Base-by-base conservation (phyloP, 2,888 invertebrate species). In the Calameuta filiformis region DNA sequence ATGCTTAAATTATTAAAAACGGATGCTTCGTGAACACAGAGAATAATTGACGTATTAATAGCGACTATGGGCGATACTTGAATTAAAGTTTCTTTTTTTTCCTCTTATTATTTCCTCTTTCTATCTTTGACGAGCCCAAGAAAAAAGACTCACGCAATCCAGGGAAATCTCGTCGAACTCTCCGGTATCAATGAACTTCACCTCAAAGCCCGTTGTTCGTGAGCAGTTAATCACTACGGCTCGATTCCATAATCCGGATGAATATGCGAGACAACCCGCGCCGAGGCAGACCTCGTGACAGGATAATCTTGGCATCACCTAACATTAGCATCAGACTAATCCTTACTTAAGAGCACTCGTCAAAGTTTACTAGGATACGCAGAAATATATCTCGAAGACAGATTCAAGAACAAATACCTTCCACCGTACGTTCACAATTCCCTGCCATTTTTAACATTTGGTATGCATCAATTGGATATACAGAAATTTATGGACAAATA, bases 181-280 rank as follows among this genome's bases (percentile, higher is more conserved):
- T 86, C 91, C 91, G 77, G 90, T 90, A 87, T 91, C 91, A 87
- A 91, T 90, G 81, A 90, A 84, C 82, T 88, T 89, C 85, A 90
- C 85, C 77, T 86, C 83, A 84, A 87, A 86, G 76, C 84, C 83
- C 75, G 84, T 79, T 69, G 85, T 82, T 77, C 83, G 83, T 23
- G 85, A 85, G 84, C 84, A 86, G 80, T 86, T 87, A 84, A 85
- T 79, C 79, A 91, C 87, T 83, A 90, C 90, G 75, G 89, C 89
- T 83, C 91, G 88, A 79, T 83, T 87, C 91, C 91, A 91, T 73
- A 85, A 81, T 85, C 86, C 88, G 81, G 86, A 86, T 81, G 85
- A 83, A 82, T 86, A 83, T 87, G 90, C 85, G 81, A 91, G 86
- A 88, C 90, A 91, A 85, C 91, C 91, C 83, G 90, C 86, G 78